These are phyloP conservation scores for Botrylloides violaceus DNA, from an alignment of 23 tunicate species.

Conservation along the genomic window DNA sequence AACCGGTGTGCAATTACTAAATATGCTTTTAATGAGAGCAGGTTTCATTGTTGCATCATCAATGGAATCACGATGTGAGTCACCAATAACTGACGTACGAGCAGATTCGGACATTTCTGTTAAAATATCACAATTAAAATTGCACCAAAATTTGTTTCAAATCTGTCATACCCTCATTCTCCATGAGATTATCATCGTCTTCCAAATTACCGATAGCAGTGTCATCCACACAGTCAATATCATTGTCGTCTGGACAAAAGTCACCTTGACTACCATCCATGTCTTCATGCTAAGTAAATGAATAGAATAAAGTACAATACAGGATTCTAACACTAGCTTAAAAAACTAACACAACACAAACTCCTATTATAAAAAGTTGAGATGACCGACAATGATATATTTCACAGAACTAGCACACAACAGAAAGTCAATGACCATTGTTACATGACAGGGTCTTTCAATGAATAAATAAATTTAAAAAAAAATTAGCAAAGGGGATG, in stretches of 20 bases:
- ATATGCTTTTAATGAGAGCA: slow-evolving; percentile 48
- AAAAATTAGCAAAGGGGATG: too few species aligned
- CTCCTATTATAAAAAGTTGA: too few species aligned
- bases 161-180: slow-evolving; percentile 11
- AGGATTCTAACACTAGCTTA: too few species aligned
- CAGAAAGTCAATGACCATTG: too few species aligned
- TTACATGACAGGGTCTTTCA: too few species aligned
- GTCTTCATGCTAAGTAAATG: background rate
- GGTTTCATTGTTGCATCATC: slow-evolving; percentile 15
- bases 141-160: background rate
- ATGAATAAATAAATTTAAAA: too few species aligned
- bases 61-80: background rate
- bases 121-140: slow-evolving; percentile 8
- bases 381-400: too few species aligned
- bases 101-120: slow-evolving; percentile 15
- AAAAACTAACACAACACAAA: too few species aligned
- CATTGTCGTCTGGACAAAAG: slow-evolving; percentile 25
- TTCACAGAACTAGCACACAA: too few species aligned
- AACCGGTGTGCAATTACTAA: slow-evolving; percentile 82
- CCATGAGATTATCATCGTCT: slow-evolving; percentile 26
- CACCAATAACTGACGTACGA: slow-evolving; percentile 10
- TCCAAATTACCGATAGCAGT: slow-evolving; percentile 29
- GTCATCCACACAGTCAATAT: slow-evolving; percentile 36
- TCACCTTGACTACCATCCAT: slow-evolving; percentile 9
- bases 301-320: too few species aligned